A percentile compares a stretch with the other conserved stretches of the same genome.
Conservation (phyloP, 2,888 invertebrate species). For the Blera fallax region DNA sequence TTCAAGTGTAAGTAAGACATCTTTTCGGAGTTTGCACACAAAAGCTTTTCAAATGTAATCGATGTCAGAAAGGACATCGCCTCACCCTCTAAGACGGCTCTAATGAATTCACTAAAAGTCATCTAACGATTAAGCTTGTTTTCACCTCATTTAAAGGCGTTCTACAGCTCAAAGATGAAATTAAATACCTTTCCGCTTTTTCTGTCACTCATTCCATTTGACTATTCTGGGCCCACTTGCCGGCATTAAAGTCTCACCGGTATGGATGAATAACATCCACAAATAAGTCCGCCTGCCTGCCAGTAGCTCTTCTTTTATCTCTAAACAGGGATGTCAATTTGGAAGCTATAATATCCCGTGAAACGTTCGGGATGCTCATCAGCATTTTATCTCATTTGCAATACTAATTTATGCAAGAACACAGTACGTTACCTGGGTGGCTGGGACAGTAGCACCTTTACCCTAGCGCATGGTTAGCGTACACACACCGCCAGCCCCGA, state of each 20-base stretch:
- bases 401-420: conserved; percentile 68
- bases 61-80: no score
- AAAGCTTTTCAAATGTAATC: no score
- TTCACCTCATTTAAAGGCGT: conserved; percentile 35
- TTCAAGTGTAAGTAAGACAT: no score
- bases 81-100: not conserved
- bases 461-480: not conserved
- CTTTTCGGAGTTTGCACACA: no score
- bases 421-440: conserved; percentile 27
- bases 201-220: not conserved
- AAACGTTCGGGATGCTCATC: conserved; percentile 54
- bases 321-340: conserved; percentile 52
- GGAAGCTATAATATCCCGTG: conserved; percentile 37
- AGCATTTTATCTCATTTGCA: conserved; percentile 72
- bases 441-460: not conserved
- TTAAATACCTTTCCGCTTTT: conserved; percentile 4
- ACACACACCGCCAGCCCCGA: not conserved
- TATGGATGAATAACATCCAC: not conserved
- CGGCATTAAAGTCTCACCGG: not conserved
- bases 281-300: not conserved
- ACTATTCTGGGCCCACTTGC: not conserved
- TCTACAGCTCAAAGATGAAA: conserved; percentile 10
- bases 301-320: conserved; percentile 32
- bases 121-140: conserved; percentile 1
- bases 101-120: not conserved